phyloP scores from a whole-genome alignment of 2,888 invertebrate species.

The Holacanthella duospinosa region DNA sequence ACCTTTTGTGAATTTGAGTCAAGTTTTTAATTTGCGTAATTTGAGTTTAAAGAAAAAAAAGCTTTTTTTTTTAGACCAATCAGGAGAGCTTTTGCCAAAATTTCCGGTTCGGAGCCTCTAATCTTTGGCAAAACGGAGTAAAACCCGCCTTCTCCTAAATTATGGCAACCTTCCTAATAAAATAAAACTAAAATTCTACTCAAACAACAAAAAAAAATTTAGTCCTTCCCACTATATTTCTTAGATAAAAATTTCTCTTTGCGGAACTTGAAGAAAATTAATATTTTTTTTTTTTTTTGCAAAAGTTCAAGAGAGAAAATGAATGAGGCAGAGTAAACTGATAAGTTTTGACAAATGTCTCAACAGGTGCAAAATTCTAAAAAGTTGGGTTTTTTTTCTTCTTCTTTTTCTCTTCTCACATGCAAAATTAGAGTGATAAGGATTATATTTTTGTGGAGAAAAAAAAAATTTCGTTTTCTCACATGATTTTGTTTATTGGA shows the following conservation, averaged over 20 bases:
- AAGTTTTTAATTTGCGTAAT: no score
- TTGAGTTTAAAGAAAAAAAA: no score
- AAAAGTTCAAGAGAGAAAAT: not conserved
- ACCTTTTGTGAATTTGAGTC: no score
- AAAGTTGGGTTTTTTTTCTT: not conserved
- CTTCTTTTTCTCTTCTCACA: not conserved
- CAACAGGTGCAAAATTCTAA: not conserved
- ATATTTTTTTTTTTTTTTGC: not conserved
- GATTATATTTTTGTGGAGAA: no score
- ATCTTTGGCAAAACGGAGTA: not conserved
- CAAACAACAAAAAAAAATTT: not conserved
- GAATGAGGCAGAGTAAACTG: not conserved
- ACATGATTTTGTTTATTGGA: not conserved
- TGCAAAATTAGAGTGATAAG: not conserved
- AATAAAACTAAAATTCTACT: not conserved
- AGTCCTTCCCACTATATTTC: no score
- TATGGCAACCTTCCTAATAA: slow-evolving; percentile 2
- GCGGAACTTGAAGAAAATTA: not conserved
- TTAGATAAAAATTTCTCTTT: not conserved
- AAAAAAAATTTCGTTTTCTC: no score
- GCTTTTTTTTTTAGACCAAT: not conserved
- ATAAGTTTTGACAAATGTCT: not conserved
- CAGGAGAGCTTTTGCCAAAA: not conserved
- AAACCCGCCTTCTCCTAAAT: not conserved
- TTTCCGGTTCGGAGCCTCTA: not conserved